phyloP scores from a whole-genome alignment of 2,797 vertebrate genomes.

The Discoglossus pictus region DNA sequence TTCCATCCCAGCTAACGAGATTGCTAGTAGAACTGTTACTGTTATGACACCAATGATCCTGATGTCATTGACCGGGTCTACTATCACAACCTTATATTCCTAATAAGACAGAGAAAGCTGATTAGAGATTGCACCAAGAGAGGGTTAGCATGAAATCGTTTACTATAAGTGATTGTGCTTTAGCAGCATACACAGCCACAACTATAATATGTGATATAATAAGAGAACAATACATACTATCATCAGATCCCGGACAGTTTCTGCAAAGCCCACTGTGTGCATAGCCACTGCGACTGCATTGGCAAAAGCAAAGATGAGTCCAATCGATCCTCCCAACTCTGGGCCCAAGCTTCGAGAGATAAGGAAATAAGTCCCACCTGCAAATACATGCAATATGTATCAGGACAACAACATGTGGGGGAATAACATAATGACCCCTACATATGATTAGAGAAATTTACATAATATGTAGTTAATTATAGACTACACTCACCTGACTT shows the following conservation, averaged over 20 bases:
- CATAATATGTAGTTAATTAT: too few relatives aligned
- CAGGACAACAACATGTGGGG: too few relatives aligned
- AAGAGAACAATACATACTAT: constrained; percentile 47
- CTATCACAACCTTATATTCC: constrained; percentile 65
- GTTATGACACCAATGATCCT: constrained; percentile 70
- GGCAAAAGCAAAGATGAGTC: constrained; percentile 72
- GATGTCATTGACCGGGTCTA: constrained; percentile 65
- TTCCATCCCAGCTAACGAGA: constrained; percentile 73
- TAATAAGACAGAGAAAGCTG: constrained; percentile 32
- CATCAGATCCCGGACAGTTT: constrained; percentile 69
- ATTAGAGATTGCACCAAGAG: neutral
- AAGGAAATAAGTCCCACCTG: constrained; percentile 74
- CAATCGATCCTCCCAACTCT: constrained; percentile 71
- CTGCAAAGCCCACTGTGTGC: constrained; percentile 70
- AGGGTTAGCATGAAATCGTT: too few relatives aligned
- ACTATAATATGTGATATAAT: neutral
- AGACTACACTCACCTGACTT: constrained; percentile 65
- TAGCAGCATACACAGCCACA: too few relatives aligned
- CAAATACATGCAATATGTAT: neutral
- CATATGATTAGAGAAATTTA: too few relatives aligned
- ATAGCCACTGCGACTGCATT: constrained; percentile 72
- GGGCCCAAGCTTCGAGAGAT: constrained; percentile 71
- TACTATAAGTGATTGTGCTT: too few relatives aligned
- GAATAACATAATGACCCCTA: too few relatives aligned
- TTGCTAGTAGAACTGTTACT: constrained; percentile 65